A percentile compares a stretch with the other conserved stretches of the same genome.
Evolutionary conservation across 2,797 vertebrate genomes (phyloP).

Genomic region (Prionace glauca): DNA sequence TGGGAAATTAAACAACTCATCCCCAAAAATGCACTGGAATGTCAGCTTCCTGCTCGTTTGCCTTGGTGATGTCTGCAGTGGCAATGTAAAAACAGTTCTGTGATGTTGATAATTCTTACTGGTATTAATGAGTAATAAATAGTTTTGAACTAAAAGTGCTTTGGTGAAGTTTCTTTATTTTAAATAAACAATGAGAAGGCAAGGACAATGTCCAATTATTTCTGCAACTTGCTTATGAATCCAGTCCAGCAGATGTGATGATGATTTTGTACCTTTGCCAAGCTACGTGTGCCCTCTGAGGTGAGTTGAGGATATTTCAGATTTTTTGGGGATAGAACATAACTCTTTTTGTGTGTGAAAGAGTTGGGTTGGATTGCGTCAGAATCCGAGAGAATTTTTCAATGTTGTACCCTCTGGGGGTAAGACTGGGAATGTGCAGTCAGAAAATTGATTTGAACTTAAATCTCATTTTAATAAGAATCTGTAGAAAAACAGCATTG

Average conservation of each 20-base stretch:
- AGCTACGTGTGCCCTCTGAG: not conserved
- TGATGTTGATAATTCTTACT: not conserved
- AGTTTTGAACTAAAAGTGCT: not conserved
- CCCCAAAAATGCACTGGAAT: not conserved
- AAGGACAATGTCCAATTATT: not conserved
- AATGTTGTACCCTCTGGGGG: not conserved
- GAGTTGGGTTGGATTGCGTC: not conserved
- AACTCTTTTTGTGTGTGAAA: not conserved
- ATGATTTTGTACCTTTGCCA: not conserved
- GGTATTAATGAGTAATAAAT: slow-evolving; percentile 1
- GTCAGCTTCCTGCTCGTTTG: not conserved
- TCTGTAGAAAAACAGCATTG: not conserved
- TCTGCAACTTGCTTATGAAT: not conserved
- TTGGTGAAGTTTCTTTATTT: not conserved
- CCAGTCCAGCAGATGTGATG: not conserved
- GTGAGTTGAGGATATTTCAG: not conserved
- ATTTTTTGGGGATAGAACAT: not conserved
- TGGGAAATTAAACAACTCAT: not conserved
- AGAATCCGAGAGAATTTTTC: not conserved
- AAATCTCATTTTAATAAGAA: not conserved
- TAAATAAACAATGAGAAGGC: no score
- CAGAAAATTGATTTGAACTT: not conserved
- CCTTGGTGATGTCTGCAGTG: not conserved
- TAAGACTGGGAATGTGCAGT: not conserved
- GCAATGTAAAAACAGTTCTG: no score